Evolutionary conservation across 2,888 invertebrate species (phyloP), one percentile per base, ranked within the genome.

Genomic region (Ectropis crepuscularia): DNA sequence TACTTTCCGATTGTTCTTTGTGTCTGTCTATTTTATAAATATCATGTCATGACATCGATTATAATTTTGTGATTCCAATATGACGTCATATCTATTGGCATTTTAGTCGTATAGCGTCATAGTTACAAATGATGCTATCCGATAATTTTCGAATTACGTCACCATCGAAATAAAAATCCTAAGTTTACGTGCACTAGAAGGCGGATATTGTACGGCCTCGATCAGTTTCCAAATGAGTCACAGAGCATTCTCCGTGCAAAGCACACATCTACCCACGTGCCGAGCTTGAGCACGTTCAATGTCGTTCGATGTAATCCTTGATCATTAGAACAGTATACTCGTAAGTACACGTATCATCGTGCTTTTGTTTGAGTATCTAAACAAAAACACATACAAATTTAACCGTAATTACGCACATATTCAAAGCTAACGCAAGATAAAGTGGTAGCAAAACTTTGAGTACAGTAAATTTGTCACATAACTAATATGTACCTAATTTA

Each of bases 141-240:
- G 2, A 10, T 28, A 6, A 12, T 16, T 11, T 41, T 54, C 6
- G 6, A 45, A 63, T 82, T 75, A 71, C 77, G 80, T 77, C 78
- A 83, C 74, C 69, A 63, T 73, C 74, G 69, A 71, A 72, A 73
- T 39, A 46, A 54, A 49, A 71, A 55, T 62, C 42, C 71, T 69
- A 70, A 70, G 65, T 73, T 62, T 59, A 63, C 69, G 69, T 74
- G 74, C 69, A 74, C 61, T 67, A 70, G 73, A 79, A 88, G 82
- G 81, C 88, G 89, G 89, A 89, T 89, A 75, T 77, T 64, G 73
- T 73, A 72, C 73, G 87, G 76, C 91, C 90, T 90, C 88, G 81
- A 78, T 78, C 75, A 77, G 79, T 85, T 87, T 82, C 78, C 78
- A 80, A 79, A 71, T 89, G 88, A 89, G 70, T 90, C 90, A 90